Conservation (phyloP, 2,113 vertebrate species). For the Cheirogaleus medius region DNA sequence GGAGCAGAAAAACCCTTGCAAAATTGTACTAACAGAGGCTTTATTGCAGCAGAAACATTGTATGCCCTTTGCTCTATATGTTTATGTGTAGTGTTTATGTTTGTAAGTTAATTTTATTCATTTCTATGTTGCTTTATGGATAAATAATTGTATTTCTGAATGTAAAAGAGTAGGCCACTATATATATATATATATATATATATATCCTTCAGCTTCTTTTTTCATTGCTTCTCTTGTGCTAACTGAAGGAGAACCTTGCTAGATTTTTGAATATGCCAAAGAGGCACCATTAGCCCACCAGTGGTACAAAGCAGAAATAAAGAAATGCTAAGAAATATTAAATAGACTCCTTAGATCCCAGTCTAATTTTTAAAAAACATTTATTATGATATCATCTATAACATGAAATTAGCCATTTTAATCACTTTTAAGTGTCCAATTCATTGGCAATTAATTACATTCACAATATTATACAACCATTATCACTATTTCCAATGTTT, state of each 20-base stretch:
- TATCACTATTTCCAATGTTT: neutral
- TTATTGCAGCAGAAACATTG: neutral
- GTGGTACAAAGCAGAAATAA: neutral
- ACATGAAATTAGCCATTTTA: neutral
- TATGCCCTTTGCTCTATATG: neutral
- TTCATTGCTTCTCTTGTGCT: neutral
- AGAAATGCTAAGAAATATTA: conserved; percentile 9
- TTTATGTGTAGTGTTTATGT: neutral
- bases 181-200: neutral
- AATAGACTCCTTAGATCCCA: neutral
- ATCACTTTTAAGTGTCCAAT: neutral
- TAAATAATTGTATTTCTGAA: conserved; percentile 13
- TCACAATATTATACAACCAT: neutral
- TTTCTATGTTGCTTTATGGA: neutral
- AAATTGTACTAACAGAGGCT: neutral
- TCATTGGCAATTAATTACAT: neutral
- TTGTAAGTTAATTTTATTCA: conserved; percentile 8
- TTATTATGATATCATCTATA: neutral
- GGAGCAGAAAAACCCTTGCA: neutral
- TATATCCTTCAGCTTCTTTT: neutral
- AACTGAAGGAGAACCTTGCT: neutral
- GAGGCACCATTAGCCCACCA: neutral
- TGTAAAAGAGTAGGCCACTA: neutral
- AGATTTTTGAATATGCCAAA: neutral
- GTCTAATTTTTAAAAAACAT: neutral